Evolutionary conservation across 2,113 vertebrate species (phyloP).

Genomic region (Passer montanus): DNA sequence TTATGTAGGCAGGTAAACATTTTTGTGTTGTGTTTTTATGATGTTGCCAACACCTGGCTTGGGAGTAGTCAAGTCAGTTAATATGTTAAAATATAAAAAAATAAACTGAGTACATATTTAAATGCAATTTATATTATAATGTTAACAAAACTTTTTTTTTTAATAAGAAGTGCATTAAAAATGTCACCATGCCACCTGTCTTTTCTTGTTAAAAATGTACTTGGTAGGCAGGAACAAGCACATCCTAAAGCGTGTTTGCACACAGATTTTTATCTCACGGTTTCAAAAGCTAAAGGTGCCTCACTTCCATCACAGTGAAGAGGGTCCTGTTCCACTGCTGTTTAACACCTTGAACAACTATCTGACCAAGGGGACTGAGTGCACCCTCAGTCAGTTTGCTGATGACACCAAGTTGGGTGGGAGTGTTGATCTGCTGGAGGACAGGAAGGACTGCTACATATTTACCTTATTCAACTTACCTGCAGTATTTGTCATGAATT

Average conservation of each 20-base stretch:
- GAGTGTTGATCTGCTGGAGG: neutral
- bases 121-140: neutral
- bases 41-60: neutral
- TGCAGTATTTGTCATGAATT: neutral
- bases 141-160: neutral
- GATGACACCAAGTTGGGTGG: neutral
- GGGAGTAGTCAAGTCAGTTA: neutral
- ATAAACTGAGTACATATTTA: neutral
- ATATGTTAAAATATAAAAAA: neutral
- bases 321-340: neutral
- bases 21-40: neutral
- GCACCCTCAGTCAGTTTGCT: neutral
- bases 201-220: neutral
- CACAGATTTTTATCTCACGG: neutral
- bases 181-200: neutral
- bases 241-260: neutral
- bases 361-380: fast-evolving
- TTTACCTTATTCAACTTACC: neutral
- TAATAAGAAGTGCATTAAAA: neutral
- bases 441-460: neutral
- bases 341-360: neutral
- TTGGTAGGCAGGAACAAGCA: neutral
- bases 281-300: neutral
- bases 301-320: neutral
- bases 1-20: neutral